Evolutionary conservation across 2,888 invertebrate genomes (phyloP).

Genomic region (Lissonota sp.): DNA sequence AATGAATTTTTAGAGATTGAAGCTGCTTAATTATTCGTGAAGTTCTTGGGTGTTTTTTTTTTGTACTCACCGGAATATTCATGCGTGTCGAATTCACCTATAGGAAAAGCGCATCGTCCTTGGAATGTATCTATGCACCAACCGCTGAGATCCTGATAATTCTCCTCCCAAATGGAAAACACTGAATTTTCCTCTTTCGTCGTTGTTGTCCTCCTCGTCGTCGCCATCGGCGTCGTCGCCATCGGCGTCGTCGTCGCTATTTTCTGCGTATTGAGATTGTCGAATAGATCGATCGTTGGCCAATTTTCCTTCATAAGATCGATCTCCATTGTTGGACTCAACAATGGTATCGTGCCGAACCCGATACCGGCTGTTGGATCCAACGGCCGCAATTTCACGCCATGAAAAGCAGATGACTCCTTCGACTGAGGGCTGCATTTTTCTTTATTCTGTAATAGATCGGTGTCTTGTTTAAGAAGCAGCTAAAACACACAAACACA

Average conservation of each 20-base stretch:
- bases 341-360: constrained; percentile 71
- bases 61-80: constrained; percentile 77
- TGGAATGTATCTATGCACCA: constrained; percentile 84
- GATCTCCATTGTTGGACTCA: constrained; percentile 76
- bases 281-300: constrained; percentile 42
- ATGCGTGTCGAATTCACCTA: constrained; percentile 79
- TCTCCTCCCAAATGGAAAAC: constrained; percentile 84
- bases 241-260: no score
- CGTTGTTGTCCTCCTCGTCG: constrained; percentile 23
- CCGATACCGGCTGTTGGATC: constrained; percentile 66
- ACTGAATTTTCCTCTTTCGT: constrained; percentile 68
- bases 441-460: constrained; percentile 72
- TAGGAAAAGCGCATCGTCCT: constrained; percentile 80
- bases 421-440: constrained; percentile 78
- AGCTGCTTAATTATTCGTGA: not conserved
- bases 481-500: constrained; percentile 52
- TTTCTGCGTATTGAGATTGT: constrained; percentile 35
- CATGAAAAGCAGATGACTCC: constrained; percentile 81
- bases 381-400: constrained; percentile 78
- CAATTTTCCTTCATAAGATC: constrained; percentile 71
- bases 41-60: not conserved
- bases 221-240: not conserved
- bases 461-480: constrained; percentile 52
- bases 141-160: constrained; percentile 89
- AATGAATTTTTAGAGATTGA: no score